Conservation (phyloP, 2,113 vertebrate species). For the Sigmodon hispidus region DNA sequence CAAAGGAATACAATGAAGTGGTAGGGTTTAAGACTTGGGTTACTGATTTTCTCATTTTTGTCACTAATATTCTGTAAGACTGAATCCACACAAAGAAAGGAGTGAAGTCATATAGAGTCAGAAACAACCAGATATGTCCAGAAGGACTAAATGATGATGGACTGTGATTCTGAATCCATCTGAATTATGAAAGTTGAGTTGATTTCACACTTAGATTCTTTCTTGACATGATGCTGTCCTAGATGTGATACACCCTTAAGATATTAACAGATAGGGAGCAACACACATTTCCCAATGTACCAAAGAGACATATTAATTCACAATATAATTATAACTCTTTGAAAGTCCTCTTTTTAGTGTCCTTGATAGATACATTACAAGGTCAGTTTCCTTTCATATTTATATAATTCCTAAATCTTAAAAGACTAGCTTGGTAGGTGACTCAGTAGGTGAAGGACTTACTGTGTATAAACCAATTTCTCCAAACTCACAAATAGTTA, state of each 20-base stretch:
- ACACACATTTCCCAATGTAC: too few relatives aligned
- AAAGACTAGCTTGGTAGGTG: not conserved
- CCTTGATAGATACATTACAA: not conserved
- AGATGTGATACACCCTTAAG: rapidly evolving
- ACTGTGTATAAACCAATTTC: too few relatives aligned
- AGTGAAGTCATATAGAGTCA: not conserved
- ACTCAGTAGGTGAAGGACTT: not conserved
- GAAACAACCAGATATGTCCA: not conserved
- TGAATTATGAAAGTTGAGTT: not conserved
- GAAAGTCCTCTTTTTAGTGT: not conserved
- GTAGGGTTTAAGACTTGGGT: not conserved
- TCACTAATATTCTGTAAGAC: not conserved
- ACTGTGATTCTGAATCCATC: not conserved
- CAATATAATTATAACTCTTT: not conserved
- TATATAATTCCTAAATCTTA: not conserved
- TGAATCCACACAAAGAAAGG: not conserved
- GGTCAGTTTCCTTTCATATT: not conserved
- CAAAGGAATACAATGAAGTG: not conserved
- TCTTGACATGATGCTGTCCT: not conserved
- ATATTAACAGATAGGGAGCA: rapidly evolving
- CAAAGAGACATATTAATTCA: not conserved
- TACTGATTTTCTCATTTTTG: not conserved
- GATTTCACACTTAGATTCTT: not conserved
- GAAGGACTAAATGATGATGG: not conserved
- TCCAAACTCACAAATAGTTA: not conserved